A percentile compares a stretch with the other conserved stretches of the same genome.
Evolutionary conservation across 2,888 invertebrate genomes (phyloP).

Genomic region (Tanytarsus gracilentus): DNA sequence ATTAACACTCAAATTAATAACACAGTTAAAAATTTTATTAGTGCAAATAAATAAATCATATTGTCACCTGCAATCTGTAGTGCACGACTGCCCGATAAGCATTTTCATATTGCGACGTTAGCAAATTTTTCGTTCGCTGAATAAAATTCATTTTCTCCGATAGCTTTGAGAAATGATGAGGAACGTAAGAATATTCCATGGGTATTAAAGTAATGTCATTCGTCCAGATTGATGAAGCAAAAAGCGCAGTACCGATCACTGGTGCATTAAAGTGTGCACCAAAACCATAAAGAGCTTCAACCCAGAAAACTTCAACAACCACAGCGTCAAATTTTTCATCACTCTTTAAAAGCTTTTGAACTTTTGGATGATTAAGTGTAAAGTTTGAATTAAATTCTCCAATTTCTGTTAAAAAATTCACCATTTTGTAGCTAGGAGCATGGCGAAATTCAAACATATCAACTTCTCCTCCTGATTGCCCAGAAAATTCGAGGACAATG

Average conservation of each 20-base stretch:
- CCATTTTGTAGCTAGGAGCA: background rate
- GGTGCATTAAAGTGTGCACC: slow-evolving; percentile 33
- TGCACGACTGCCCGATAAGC: background rate
- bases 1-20: too few species aligned
- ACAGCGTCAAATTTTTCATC: background rate
- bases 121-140: slow-evolving; percentile 33
- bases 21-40: too few species aligned
- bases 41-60: too few species aligned
- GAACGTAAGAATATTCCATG: slow-evolving; percentile 14
- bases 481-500: too few species aligned
- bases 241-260: slow-evolving; percentile 30
- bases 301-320: background rate
- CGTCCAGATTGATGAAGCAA: slow-evolving; percentile 22
- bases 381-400: background rate
- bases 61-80: slow-evolving; percentile 29
- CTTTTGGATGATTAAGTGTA: background rate
- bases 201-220: slow-evolving; percentile 12
- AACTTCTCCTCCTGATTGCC: too few species aligned
- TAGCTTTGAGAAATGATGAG: background rate
- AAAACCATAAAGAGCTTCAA: slow-evolving; percentile 14
- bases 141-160: slow-evolving; percentile 33
- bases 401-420: background rate
- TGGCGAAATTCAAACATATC: background rate
- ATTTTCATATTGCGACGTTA: slow-evolving; percentile 26
- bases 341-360: background rate